phyloP scores from a whole-genome alignment of 2,113 vertebrate genomes.

The Cyprinodon tularosa region DNA sequence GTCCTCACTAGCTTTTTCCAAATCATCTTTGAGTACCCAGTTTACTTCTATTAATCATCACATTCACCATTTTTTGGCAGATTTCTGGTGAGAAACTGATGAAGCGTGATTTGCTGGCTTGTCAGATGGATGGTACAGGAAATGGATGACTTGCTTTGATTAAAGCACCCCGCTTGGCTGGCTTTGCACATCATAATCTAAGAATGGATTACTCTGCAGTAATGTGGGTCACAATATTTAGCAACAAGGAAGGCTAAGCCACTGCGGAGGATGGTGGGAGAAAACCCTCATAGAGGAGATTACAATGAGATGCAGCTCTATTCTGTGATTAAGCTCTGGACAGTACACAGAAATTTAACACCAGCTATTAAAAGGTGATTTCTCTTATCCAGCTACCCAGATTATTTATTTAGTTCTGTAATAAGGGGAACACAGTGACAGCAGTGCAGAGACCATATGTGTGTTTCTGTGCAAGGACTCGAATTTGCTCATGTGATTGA shows the following conservation, averaged over 20 bases:
- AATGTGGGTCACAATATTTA: conserved; percentile 76
- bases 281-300: conserved; percentile 20
- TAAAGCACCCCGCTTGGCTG: conserved; percentile 69
- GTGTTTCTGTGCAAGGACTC: conserved; percentile 8
- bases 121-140: conserved; percentile 64
- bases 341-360: conserved; percentile 32
- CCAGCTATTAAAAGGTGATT: conserved; percentile 53
- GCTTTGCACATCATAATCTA: conserved; percentile 73
- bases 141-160: conserved; percentile 78
- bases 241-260: conserved; percentile 50
- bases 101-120: conserved; percentile 62
- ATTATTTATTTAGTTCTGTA: conserved; percentile 17
- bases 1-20: conserved; percentile 13
- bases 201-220: conserved; percentile 73
- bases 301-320: conserved; percentile 23
- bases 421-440: conserved; percentile 40
- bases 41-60: conserved; percentile 32
- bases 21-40: conserved; percentile 19
- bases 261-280: conserved; percentile 22
- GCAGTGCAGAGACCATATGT: conserved; percentile 9
- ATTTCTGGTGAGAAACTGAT: conserved; percentile 43
- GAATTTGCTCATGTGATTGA: conserved; percentile 53
- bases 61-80: conserved; percentile 44
- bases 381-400: conserved; percentile 36
- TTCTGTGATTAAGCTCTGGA: conserved; percentile 44